Evolutionary conservation across 1,140 invertebrate species (phyloP).

Genomic region (Hyles euphorbiae): DNA sequence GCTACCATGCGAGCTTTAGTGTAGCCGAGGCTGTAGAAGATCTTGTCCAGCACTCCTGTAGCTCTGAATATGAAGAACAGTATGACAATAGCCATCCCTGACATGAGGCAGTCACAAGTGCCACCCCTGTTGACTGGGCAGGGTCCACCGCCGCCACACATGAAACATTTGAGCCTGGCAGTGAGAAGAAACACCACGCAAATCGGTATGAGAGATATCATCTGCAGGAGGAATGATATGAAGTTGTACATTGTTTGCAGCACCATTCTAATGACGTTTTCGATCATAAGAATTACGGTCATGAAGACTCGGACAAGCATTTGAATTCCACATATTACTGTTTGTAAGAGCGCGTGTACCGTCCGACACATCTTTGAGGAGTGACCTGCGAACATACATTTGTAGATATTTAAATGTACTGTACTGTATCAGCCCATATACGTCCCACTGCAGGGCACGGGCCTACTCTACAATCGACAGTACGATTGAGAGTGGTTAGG

Average conservation of each 20-base stretch:
- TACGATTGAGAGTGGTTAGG: too few relatives aligned
- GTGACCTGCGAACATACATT: constrained; percentile 22
- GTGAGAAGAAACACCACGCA: constrained; percentile 54
- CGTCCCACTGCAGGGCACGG: too few relatives aligned
- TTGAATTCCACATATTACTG: constrained; percentile 52
- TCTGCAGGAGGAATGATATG: constrained; percentile 57
- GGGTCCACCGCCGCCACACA: constrained; percentile 52
- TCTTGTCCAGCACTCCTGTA: constrained; percentile 53
- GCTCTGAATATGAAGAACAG: constrained; percentile 56
- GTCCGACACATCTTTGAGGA: constrained; percentile 55
- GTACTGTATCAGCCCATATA: too few relatives aligned
- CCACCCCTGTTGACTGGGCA: constrained; percentile 47
- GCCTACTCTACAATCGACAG: too few relatives aligned
- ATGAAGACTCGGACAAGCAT: constrained; percentile 58
- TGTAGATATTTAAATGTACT: background rate
- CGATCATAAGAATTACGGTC: constrained; percentile 58
- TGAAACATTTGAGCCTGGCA: constrained; percentile 48
- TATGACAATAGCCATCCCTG: constrained; percentile 40
- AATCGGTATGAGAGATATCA: constrained; percentile 56
- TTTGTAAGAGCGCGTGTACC: constrained; percentile 43
- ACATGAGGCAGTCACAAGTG: constrained; percentile 50
- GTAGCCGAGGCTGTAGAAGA: constrained; percentile 53
- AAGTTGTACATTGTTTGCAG: constrained; percentile 61
- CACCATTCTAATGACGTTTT: constrained; percentile 56
- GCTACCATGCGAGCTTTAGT: constrained; percentile 24